A percentile compares a stretch with the other conserved stretches of the same genome.
phyloP scores from a whole-genome alignment of 2,113 vertebrate genomes.

The Pseudonaja textilis region DNA sequence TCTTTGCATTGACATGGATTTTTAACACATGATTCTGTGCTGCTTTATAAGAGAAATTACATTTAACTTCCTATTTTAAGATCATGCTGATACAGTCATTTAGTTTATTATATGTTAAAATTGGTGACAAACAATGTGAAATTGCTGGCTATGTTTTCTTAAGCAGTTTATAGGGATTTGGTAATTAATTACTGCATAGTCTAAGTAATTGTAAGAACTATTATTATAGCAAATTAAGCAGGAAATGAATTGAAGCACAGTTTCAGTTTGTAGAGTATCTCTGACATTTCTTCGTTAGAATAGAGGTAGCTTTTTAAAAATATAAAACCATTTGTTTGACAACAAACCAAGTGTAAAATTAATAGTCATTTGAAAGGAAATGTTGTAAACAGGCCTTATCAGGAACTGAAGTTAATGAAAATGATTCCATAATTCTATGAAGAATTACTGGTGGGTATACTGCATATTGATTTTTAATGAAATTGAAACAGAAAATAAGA shows the following conservation, averaged over 20 bases:
- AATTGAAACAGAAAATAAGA: conserved; percentile 45
- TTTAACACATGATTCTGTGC: conserved; percentile 12
- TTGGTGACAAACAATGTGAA: not conserved
- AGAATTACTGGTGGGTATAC: conserved; percentile 29
- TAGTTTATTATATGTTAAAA: not conserved
- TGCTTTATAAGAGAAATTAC: conserved; percentile 22
- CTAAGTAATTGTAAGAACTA: not conserved
- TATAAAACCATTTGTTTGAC: conserved; percentile 47
- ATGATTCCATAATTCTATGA: conserved; percentile 53
- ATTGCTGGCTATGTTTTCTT: not conserved
- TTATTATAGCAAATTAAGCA: conserved; percentile 29
- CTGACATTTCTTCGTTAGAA: conserved; percentile 48
- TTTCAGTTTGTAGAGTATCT: conserved; percentile 32
- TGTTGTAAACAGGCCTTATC: conserved; percentile 55
- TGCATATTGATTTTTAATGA: conserved; percentile 31
- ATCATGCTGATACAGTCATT: not conserved
- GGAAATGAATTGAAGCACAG: conserved; percentile 35
- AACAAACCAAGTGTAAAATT: conserved; percentile 66
- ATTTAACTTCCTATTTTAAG: conserved; percentile 4
- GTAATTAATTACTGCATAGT: not conserved
- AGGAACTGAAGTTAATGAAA: conserved; percentile 63
- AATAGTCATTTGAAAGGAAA: conserved; percentile 61
- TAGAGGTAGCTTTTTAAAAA: conserved; percentile 52
- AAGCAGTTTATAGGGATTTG: conserved; percentile 12
- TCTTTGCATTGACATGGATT: conserved; percentile 19